Evolutionary conservation across 2,797 vertebrate genomes (phyloP), one percentile per base, ranked within the genome.

Genomic region (Malurus splendens): DNA sequence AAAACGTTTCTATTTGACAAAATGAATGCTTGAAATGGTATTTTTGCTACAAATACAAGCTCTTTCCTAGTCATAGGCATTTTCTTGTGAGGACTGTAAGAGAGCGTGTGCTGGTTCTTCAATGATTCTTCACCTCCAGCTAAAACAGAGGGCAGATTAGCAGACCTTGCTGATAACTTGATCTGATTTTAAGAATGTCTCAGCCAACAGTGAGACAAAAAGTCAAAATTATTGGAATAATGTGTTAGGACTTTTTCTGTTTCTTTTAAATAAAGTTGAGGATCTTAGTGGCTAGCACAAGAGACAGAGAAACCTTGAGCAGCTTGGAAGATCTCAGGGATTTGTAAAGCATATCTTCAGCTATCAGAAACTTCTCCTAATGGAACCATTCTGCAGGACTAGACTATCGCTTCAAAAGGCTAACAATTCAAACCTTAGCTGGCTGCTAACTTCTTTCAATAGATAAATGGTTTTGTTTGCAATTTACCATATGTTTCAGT

Each of bases 401-500:
- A 57, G 18, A 80, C 74, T 57, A 60, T 44, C 3, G 5, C 36
- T 80, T 82, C 39, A 73, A 84, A 91, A 68, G 8, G 33, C 72
- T 74, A 92, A 65, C 36, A 89, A 87, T 41, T 75, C 48, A 80
- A 92, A 78, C 10, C 51, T 32, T 42, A 52, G 79, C 79, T 91
- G 76, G 55, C 70, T 93, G 84, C 52, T 81, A 66, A 64, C 28
- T 62, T 83, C 38, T 54, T 77, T 36, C 62, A 72, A 56, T 2
- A 87, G 47, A 80, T 19, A 59, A 20, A 73, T 59, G 28, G 0
- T 60, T 87, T 86, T 81, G 38, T 89, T 91, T 91, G 52, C 30
- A 89, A 83, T 64, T 78, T 83, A 72, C 79, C 79, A 47, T 92
- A 90, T 73, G 82, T 66, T 89, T 81, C 33, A 47, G 68, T 72